Base-by-base conservation (phyloP, 1,140 invertebrate genomes). In the Eriosoma lanigerum region DNA sequence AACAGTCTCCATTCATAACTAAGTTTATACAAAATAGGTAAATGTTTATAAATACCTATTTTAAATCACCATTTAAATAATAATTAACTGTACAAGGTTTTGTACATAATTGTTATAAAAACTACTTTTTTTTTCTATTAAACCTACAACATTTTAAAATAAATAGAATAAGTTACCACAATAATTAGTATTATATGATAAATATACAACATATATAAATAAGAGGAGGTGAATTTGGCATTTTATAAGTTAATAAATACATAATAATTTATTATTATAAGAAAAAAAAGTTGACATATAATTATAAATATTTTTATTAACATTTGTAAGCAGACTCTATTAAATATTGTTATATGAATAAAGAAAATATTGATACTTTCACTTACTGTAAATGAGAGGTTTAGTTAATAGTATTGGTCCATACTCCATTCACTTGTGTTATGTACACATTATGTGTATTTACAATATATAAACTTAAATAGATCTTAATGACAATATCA, bases 1-100 rank as follows among this genome's bases (percentile, higher is more conserved):
- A 60, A 78, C 75, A 78, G 75, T 78, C 75, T 78, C 75, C 75
- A 78, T 78, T 78, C 75, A 78, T 78, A 78, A 78, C 75, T 78
- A 78, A 62, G 44, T 78, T 78, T 78, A 78, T 78, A 78, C 75
- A 78, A 38, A 38, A 38, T 38, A 38, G 32, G 32, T 38, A 38
- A 38, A 38, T 38, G 3, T 38, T 4, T 38, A 78, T 48, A 78
- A 26, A 24, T 60, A 60, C 44, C 75, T 78, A 78, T 46, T 78
- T 78, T 78, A 78, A 78, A 78, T 78, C 75, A 78, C 56, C 75
- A 48, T 62, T 60, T 60, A 78, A 78, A 62, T 19, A 62, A 60
- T 62, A 78, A 62, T 46, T 62, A 26, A 50, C 56, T 78, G 48
- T 78, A 78, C 75, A 78, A 58, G 54, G 54, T 46, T 78, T 56